These are phyloP conservation scores for Silurus asotus DNA, from an alignment of 2,113 vertebrate species.

Conservation along the genomic window DNA sequence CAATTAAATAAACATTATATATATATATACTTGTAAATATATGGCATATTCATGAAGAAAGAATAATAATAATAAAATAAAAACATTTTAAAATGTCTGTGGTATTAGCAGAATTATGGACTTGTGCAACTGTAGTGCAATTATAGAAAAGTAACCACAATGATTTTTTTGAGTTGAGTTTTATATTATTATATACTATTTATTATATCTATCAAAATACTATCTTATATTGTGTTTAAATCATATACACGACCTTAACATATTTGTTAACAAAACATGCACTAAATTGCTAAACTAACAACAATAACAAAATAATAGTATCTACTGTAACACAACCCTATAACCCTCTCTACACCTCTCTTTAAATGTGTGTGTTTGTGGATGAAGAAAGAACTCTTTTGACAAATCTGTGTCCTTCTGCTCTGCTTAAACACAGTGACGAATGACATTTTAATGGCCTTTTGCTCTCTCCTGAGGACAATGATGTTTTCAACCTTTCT, in stretches of 20 bases:
- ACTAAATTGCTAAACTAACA: background rate
- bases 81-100: background rate
- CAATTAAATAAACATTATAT: no score
- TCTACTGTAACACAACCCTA: background rate
- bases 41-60: background rate
- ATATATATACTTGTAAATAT: no score
- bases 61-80: background rate
- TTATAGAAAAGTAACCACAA: background rate
- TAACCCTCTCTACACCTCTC: background rate
- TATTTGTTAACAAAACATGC: background rate
- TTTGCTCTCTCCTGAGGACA: slow-evolving; percentile 58
- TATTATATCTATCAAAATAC: no score
- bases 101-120: background rate
- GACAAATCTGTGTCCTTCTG: slow-evolving; percentile 59
- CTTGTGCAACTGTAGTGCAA: background rate
- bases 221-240: background rate
- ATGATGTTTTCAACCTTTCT: slow-evolving; percentile 59
- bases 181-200: no score
- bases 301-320: background rate
- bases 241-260: background rate
- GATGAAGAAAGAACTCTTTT: slow-evolving; percentile 29
- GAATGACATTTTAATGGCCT: slow-evolving; percentile 72
- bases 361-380: slow-evolving; percentile 15
- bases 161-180: background rate
- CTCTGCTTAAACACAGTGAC: slow-evolving; percentile 56